Conservation (phyloP, 2,888 invertebrate genomes). For the Troides oblongomaculatus region DNA sequence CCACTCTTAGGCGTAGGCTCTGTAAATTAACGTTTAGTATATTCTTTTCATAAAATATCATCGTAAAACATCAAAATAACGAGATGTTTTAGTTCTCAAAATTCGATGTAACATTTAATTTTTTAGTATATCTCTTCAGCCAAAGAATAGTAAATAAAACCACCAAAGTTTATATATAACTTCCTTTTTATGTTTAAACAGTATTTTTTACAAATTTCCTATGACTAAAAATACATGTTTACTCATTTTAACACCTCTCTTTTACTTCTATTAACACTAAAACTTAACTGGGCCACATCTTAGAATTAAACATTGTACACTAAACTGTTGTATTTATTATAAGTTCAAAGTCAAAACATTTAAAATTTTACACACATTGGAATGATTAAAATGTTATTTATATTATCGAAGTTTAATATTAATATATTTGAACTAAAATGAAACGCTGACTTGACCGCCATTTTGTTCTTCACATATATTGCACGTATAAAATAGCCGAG, state of each 20-base stretch:
- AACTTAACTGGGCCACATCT: constrained; percentile 22
- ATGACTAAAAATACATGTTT: constrained; percentile 29
- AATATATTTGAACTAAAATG: background rate
- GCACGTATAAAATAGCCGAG: background rate
- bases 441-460: background rate
- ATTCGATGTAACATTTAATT: too few relatives aligned
- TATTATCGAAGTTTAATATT: background rate
- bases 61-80: too few relatives aligned
- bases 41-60: too few relatives aligned
- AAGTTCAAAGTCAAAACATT: background rate
- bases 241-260: constrained; percentile 33
- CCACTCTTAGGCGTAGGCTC: too few relatives aligned
- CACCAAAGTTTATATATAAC: constrained; percentile 51
- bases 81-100: too few relatives aligned
- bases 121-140: too few relatives aligned
- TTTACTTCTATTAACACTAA: constrained; percentile 29
- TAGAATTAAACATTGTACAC: constrained; percentile 22
- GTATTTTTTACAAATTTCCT: constrained; percentile 53
- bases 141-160: constrained; percentile 42
- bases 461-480: background rate
- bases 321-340: background rate
- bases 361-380: background rate
- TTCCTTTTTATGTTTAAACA: constrained; percentile 55
- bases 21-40: too few relatives aligned
- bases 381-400: background rate